Base-by-base conservation (phyloP, 2,888 invertebrate genomes). In the Epistrophe grossulariae region DNA sequence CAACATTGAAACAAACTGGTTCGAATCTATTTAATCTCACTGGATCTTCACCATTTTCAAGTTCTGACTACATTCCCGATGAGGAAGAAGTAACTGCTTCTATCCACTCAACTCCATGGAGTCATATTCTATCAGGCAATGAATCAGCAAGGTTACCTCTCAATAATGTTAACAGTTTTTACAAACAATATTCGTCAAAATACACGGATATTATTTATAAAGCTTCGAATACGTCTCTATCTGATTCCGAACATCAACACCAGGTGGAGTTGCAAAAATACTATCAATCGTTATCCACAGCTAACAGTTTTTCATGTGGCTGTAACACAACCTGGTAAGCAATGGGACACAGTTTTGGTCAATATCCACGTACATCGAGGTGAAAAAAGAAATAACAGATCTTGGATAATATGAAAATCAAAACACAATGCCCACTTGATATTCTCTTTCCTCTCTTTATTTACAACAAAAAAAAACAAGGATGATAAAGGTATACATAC, bases 31-130 rank as follows among this genome's bases (percentile, higher is more conserved):
- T 82, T n/a, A 89, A 91, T 50, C 90, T 92, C 4, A 89, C 90
- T 0, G 89, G 89, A 13, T 89, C 90, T 2, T 91, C 92, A 0
- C 92, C 92, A 4, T 92, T 91, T 71, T 91, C 92, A 11, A 92
- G 92, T 89, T 91, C 89, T 8, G 92, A 92, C 64, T 89, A 91
- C 0, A 88, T 90, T 35, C n/a, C 89, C n/a, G 92, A 91, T 1
- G 91, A 91, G 0, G 89, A 90, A 73, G 60, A 79, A 38, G 48
- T 83, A 0, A 24, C 17, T 11, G 87, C 10, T 9, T 68, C 79
- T 9, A 62, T 83, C 11, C 79, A 87, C 28, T 48, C 71, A 11
- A 17, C 45, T 2, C 85, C 74, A 2, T n/a, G 73, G 4, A 71
- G 45, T 24, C 11, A 71, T n/a, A 10, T 24, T 4, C 19, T 64